A percentile compares a stretch with the other conserved stretches of the same genome.
Evolutionary conservation across 2,797 vertebrate species (phyloP).

Genomic region (Lithobates pipiens): DNA sequence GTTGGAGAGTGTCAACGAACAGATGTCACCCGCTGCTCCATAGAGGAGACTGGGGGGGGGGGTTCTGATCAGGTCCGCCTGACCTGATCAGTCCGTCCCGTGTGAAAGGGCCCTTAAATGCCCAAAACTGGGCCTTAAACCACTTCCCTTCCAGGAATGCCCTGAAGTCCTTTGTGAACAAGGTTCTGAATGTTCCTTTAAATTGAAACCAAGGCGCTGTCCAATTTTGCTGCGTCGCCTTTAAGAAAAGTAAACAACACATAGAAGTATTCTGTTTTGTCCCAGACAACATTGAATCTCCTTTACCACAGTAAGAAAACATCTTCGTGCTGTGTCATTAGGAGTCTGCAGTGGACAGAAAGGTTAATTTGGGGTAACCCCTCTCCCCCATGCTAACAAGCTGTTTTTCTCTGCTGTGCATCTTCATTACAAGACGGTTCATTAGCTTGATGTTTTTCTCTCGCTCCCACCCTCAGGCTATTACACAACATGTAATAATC

Average conservation of each 20-base stretch:
- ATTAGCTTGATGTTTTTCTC: constrained; percentile 45
- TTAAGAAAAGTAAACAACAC: background rate
- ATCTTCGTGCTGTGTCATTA: background rate
- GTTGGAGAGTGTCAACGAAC: too few species aligned
- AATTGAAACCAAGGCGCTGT: too few species aligned
- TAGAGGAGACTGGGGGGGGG: too few species aligned
- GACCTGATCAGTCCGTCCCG: too few species aligned
- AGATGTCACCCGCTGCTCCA: too few species aligned
- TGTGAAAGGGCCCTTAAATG: too few species aligned
- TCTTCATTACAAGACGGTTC: constrained; percentile 49
- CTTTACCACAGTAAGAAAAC: background rate
- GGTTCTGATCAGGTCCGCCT: too few species aligned
- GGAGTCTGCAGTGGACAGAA: background rate
- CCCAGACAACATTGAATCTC: background rate
- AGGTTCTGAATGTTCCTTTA: too few species aligned
- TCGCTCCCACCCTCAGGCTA: constrained; percentile 38
- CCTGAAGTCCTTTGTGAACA: too few species aligned
- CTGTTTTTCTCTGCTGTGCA: constrained; percentile 26
- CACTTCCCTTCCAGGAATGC: too few species aligned
- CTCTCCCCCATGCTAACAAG: constrained; percentile 29
- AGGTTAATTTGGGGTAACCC: constrained; percentile 11
- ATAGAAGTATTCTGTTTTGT: background rate
- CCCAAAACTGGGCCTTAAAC: too few species aligned
- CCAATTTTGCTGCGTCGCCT: background rate
- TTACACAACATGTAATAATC: constrained; percentile 47